Evolutionary conservation across 2,888 invertebrate genomes (phyloP), one percentile per base, ranked within the genome.

Genomic region (Sclerodermus sp.): DNA sequence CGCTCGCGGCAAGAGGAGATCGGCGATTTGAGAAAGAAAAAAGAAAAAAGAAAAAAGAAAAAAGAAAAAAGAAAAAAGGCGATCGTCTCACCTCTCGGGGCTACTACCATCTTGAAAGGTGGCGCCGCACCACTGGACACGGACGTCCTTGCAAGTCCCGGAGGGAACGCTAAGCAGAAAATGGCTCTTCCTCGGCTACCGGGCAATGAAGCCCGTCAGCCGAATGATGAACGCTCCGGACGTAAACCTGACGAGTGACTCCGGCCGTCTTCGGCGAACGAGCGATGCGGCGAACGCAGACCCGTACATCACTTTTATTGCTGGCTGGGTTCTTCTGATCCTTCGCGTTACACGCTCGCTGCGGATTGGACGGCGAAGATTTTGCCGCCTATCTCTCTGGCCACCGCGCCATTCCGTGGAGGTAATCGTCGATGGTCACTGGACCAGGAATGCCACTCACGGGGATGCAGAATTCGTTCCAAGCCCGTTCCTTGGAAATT

Each of bases 161-260:
- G n/a, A n/a, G n/a, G n/a, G n/a, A n/a, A n/a, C n/a, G n/a, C n/a
- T n/a, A n/a, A n/a, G 43, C 30, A 40, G 51, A 51, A 51, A 53
- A 36, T 45, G 53, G 46, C 51, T 46, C 30, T 30, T 30, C 10
- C 34, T 34, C 12, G 34, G 34, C 6, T 40, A 47, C 36, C 42
- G 49, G 66, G 68, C 73, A 70, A 73, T 73, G 71, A 73, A 72
- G 67, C 63, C 69, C 69, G 72, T 72, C 71, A 68, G 61, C 62
- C 64, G 53, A 66, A 71, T 71, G 73, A 73, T 71, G 68, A 69
- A 71, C 71, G 67, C 60, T 56, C 62, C 61, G 63, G 67, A 67
- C 68, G 70, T 71, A 71, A 71, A 73, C 70, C 69, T 73, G 72
- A 73, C 73, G 70, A 68, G 70, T 67, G 68, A 69, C 66, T 71